These are phyloP conservation scores for Benitochromis conjunctus DNA, from an alignment of 2,113 vertebrate genomes.

Conservation along the genomic window DNA sequence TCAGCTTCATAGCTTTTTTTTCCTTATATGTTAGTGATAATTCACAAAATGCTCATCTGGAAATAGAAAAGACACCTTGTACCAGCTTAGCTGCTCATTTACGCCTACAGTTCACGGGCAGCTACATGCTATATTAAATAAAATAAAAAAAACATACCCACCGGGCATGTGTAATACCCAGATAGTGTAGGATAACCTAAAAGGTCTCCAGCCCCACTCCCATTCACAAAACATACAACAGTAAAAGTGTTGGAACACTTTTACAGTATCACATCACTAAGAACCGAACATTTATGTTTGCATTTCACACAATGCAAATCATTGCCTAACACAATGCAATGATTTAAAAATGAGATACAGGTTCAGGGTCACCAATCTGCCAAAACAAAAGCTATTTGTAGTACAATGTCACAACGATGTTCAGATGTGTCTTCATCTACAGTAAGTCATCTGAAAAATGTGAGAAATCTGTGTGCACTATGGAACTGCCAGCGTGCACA, in stretches of 20 bases:
- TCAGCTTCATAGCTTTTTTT: not conserved
- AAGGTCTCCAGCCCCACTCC: fast-evolving
- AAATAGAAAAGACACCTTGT: not conserved
- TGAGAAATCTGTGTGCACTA: not conserved
- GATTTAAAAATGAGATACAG: not conserved
- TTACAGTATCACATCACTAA: not conserved
- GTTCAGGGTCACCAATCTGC: not conserved
- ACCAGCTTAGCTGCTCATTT: not conserved
- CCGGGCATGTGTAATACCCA: not conserved
- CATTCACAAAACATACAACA: not conserved
- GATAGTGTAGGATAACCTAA: not conserved
- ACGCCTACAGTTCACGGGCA: fast-evolving
- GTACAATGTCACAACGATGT: too few relatives aligned
- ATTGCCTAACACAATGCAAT: not conserved
- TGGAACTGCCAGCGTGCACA: not conserved
- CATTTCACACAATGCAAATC: not conserved
- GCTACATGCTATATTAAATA: not conserved
- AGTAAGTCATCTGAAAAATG: not conserved
- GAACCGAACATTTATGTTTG: not conserved
- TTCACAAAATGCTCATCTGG: not conserved
- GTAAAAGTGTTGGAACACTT: not conserved
- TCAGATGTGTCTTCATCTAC: not conserved
- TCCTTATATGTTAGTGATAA: not conserved
- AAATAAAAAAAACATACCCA: not conserved
- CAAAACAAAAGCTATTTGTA: not conserved